Conservation (phyloP, 2,797 vertebrate species). For the Galago senegalensis region DNA sequence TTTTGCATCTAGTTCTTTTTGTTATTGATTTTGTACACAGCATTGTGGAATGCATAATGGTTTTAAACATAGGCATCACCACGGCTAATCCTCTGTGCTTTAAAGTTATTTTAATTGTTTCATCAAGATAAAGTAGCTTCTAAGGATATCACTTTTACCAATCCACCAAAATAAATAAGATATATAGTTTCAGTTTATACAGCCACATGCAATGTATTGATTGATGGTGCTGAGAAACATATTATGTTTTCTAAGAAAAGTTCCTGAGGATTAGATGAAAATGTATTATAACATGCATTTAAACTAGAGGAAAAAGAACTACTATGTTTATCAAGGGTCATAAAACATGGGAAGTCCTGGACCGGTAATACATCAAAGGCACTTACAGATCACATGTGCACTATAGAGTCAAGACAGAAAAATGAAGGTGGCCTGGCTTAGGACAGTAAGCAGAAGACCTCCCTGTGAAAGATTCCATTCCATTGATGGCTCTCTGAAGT, state of each 20-base stretch:
- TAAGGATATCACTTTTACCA: background rate
- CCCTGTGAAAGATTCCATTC: conserved; percentile 67
- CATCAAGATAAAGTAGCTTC: background rate
- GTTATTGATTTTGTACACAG: background rate
- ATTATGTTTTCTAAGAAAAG: background rate
- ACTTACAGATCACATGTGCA: conserved; percentile 67
- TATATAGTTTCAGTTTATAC: background rate
- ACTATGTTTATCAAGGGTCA: conserved; percentile 9
- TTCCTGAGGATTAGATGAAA: background rate
- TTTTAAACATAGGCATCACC: background rate
- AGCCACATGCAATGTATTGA: background rate
- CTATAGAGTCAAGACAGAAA: conserved; percentile 63
- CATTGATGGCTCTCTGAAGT: conserved; percentile 76
- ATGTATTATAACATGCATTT: background rate
- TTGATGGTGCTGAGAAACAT: background rate
- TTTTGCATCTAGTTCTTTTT: background rate
- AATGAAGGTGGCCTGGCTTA: conserved; percentile 75
- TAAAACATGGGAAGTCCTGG: background rate
- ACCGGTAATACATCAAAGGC: conserved; percentile 73
- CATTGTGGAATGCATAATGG: background rate
- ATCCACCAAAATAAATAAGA: conserved; percentile 14
- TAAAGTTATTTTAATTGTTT: conserved; percentile 17
- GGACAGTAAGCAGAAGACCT: conserved; percentile 52
- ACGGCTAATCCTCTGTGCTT: background rate
- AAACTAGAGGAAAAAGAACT: background rate